Percentiles rank a stretch among this genome's conserved stretches.
These are phyloP conservation scores for Chiridota heheva DNA, from an alignment of 35 echinoderm and acorn worm species.

Conservation along the genomic window DNA sequence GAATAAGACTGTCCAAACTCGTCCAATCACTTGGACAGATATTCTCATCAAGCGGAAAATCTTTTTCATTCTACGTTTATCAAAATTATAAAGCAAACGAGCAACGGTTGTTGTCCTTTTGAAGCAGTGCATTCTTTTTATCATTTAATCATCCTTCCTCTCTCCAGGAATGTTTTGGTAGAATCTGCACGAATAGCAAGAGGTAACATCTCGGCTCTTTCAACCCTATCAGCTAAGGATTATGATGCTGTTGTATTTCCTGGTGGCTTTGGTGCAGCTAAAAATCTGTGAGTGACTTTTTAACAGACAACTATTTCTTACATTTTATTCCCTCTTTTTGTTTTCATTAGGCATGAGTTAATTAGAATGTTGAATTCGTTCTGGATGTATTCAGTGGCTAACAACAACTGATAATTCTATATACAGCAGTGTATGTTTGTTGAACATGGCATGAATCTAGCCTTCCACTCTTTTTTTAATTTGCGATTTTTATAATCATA, in stretches of 20 bases:
- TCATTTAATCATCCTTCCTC: not conserved
- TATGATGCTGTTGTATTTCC: constrained; percentile 91
- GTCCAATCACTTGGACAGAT: no score
- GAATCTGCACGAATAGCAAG: constrained; percentile 89
- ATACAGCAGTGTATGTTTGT: no score
- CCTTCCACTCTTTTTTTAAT: no score
- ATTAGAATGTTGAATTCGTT: no score
- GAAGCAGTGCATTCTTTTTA: not conserved
- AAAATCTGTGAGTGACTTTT: constrained; percentile 78
- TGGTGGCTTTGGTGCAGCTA: constrained; percentile 95
- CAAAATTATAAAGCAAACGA: not conserved
- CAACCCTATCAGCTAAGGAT: constrained; percentile 35
- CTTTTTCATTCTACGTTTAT: not conserved
- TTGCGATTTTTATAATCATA: no score
- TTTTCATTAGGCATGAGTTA: not conserved
- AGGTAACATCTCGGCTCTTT: constrained; percentile 67
- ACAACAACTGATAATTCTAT: no score
- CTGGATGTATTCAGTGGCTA: no score
- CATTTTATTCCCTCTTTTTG: not conserved
- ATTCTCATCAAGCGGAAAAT: no score
- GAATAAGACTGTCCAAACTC: no score
- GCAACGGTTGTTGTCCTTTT: not conserved
- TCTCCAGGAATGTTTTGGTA: constrained; percentile 80
- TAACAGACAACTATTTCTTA: no score
- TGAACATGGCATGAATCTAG: no score